Evolutionary conservation across 37 sponge, comb jelly and placozoan species (phyloP), one percentile per base, ranked within the genome.

Genomic region (Diacarnus erythraeanus): DNA sequence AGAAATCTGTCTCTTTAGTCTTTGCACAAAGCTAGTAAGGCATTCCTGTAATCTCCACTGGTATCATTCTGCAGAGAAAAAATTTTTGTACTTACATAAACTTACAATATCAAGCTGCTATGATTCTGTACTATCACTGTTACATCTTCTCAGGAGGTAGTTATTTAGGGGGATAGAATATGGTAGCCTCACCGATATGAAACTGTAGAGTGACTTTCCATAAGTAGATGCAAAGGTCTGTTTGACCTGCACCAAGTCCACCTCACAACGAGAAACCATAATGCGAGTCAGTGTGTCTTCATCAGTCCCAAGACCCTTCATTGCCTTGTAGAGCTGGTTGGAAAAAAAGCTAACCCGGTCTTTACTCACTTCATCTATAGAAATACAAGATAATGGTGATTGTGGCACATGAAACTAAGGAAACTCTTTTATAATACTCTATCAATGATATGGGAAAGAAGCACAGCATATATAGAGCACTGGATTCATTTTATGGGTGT

Each of bases 271-370:
- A 27, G 90, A 40, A 57, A 95, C 96, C 75, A 95, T 87, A 34
- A 90, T 65, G 42, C 93, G 87, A 22, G 82, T 67, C 42, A 95
- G 85, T 0, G 87, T 72, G 0, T 71, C 21, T 41, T 93, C 93
- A 78, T 95, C 96, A 60, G 93, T 92, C 31, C 96, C 93, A 29
- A 56, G 37, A 21, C 79, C 95, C 94, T 89, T 93, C 93, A 95
- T 93, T 17, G 88, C 83, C 67, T 83, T 86, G 82, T 95, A 87
- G 34, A 95, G 75, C 21, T 72, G 37, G 70, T 86, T 79, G 58
- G 93, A 90, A 86, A 88, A 93, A 79, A 59, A 95, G 26, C 42
- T 54, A 64, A 85, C 37, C 34, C 12, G 2, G 9, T 65, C 35
- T 10, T 65, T 65, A 35, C 66, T 65, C 17, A 25, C 30, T 30